Conservation (phyloP, 2,888 invertebrate species). For the Protodeltote pygarga region DNA sequence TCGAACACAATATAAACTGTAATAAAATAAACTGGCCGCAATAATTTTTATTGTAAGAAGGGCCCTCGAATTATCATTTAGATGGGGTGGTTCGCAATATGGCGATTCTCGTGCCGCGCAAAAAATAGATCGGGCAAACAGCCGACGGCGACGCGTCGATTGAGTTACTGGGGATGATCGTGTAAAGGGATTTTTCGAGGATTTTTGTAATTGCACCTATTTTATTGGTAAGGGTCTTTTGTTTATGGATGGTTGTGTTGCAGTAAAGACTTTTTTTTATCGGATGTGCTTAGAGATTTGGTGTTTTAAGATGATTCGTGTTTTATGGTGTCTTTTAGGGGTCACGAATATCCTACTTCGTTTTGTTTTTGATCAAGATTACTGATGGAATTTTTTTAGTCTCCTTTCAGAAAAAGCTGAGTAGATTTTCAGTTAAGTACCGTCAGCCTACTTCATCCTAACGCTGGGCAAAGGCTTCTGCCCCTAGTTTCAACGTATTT, state of each 20-base stretch:
- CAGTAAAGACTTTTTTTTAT: slow-evolving; percentile 26
- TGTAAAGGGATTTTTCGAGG: slow-evolving; percentile 56
- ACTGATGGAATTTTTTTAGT: too few relatives aligned
- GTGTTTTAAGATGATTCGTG: neutral
- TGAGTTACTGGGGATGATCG: slow-evolving; percentile 75
- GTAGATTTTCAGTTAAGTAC: too few relatives aligned
- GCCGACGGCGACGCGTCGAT: slow-evolving; percentile 68
- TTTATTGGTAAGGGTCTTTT: slow-evolving; percentile 59
- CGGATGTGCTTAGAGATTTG: neutral
- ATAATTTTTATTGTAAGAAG: slow-evolving; percentile 86
- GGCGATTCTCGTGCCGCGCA: slow-evolving; percentile 71
- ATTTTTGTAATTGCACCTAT: slow-evolving; percentile 71
- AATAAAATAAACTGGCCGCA: slow-evolving; percentile 86
- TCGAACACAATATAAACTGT: slow-evolving; percentile 83
- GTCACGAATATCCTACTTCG: neutral
- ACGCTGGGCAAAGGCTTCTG: too few relatives aligned
- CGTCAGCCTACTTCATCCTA: too few relatives aligned
- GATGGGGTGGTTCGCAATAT: slow-evolving; percentile 83
- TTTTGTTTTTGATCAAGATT: too few relatives aligned
- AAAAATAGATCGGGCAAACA: slow-evolving; percentile 70
- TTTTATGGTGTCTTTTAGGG: neutral
- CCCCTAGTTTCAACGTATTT: too few relatives aligned
- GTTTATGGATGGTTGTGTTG: slow-evolving; percentile 51
- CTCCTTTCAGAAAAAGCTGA: too few relatives aligned
- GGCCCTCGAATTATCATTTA: slow-evolving; percentile 85